Evolutionary conservation across 2,888 invertebrate genomes (phyloP).

Genomic region (Lydus trimaculatus): DNA sequence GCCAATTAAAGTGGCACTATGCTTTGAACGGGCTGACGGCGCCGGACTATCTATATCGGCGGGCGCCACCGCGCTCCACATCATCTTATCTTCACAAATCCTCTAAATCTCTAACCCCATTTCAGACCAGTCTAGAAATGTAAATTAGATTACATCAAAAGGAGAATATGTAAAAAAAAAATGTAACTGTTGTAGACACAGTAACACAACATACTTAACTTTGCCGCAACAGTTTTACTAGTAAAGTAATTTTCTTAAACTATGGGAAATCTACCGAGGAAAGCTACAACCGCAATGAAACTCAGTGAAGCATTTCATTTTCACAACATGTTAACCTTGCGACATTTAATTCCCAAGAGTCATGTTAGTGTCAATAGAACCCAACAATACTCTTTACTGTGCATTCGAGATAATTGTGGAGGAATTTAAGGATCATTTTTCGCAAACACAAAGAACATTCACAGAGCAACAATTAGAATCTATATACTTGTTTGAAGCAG

Average conservation of each 20-base stretch:
- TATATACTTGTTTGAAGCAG: not conserved
- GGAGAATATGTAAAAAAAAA: not conserved
- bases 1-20: conserved; percentile 79
- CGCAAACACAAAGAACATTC: too few relatives aligned
- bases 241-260: too few relatives aligned
- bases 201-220: too few relatives aligned
- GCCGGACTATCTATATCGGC: conserved; percentile 63
- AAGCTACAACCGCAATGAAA: not conserved
- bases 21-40: conserved; percentile 80
- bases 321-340: not conserved
- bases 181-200: too few relatives aligned
- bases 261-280: not conserved
- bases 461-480: not conserved
- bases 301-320: not conserved
- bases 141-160: not conserved
- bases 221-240: not conserved
- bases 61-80: conserved; percentile 70
- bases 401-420: not conserved
- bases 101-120: not conserved
- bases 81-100: conserved; percentile 39
- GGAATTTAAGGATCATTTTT: not conserved
- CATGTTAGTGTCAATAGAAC: not conserved
- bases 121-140: not conserved
- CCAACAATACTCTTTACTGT: not conserved
- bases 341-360: not conserved